Conservation (phyloP, 2,113 vertebrate genomes). For the Lanius collurio region DNA sequence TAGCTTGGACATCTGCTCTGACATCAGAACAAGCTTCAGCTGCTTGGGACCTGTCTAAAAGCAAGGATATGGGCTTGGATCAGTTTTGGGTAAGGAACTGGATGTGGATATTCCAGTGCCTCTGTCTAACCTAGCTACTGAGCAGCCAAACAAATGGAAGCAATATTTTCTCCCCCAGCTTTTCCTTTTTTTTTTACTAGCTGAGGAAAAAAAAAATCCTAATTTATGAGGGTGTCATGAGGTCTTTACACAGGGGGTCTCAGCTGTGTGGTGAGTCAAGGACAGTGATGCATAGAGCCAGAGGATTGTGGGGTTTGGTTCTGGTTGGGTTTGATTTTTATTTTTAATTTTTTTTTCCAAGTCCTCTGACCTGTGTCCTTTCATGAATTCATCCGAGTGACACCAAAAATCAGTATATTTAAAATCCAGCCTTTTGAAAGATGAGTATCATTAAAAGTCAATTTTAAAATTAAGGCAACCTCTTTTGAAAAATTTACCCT, state of each 20-base stretch:
- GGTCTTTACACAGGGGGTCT: not conserved
- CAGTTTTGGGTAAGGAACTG: not conserved
- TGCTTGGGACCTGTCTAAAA: not conserved
- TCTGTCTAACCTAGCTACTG: not conserved
- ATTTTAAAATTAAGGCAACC: not conserved
- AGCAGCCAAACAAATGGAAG: not conserved
- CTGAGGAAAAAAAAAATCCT: not conserved
- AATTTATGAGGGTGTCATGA: not conserved
- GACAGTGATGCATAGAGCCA: not conserved
- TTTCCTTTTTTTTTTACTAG: not conserved
- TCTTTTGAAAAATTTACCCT: not conserved
- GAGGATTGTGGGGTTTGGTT: not conserved
- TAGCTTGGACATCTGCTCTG: not conserved
- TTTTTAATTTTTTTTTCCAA: not conserved
- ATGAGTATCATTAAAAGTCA: not conserved
- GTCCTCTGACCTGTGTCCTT: not conserved
- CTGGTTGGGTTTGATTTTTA: not conserved
- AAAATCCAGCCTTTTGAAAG: not conserved
- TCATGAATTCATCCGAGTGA: not conserved
- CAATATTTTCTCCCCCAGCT: not conserved
- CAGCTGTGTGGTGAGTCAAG: not conserved
- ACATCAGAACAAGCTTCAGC: not conserved
- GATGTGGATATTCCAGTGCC: not conserved
- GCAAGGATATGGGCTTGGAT: not conserved
- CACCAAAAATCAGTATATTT: not conserved